These are phyloP conservation scores for Notothenia coriiceps DNA, from an alignment of 2,113 vertebrate species.

Conservation along the genomic window DNA sequence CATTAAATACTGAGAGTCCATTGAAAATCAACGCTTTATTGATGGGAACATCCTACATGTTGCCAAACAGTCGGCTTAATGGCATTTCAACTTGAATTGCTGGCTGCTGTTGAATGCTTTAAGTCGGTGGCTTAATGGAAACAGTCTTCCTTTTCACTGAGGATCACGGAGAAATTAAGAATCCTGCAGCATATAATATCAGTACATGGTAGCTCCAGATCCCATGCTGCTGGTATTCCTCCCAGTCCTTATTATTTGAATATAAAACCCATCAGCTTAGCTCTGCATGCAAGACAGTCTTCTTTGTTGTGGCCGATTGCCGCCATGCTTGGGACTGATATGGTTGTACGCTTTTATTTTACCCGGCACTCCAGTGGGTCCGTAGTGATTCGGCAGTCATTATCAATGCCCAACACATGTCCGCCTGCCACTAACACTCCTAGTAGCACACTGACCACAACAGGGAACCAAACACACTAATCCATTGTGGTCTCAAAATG, in stretches of 20 bases:
- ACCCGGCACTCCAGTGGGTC: constrained; percentile 59
- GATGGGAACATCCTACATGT: constrained; percentile 51
- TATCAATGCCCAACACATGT: constrained; percentile 81
- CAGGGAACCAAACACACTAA: constrained; percentile 68
- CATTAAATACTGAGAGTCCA: constrained; percentile 68
- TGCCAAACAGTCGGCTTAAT: constrained; percentile 65
- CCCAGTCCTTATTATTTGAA: constrained; percentile 72
- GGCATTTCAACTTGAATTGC: constrained; percentile 64
- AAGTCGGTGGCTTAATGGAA: constrained; percentile 42
- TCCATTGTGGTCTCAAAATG: constrained; percentile 61
- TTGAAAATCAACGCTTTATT: constrained; percentile 74
- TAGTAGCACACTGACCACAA: constrained; percentile 75
- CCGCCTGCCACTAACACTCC: constrained; percentile 63
- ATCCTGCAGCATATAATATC: constrained; percentile 56
- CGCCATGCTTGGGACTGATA: constrained; percentile 77
- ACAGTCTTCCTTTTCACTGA: constrained; percentile 31
- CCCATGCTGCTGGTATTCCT: constrained; percentile 67
- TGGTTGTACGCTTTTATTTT: constrained; percentile 70
- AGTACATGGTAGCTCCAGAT: constrained; percentile 60
- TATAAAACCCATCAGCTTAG: constrained; percentile 79
- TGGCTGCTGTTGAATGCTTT: constrained; percentile 45
- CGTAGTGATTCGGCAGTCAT: constrained; percentile 72
- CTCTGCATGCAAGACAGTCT: constrained; percentile 64
- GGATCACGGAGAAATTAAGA: constrained; percentile 47
- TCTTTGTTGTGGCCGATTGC: constrained; percentile 74